Evolutionary conservation across 2,888 invertebrate genomes (phyloP).

Genomic region (Drymonia ruficornis): DNA sequence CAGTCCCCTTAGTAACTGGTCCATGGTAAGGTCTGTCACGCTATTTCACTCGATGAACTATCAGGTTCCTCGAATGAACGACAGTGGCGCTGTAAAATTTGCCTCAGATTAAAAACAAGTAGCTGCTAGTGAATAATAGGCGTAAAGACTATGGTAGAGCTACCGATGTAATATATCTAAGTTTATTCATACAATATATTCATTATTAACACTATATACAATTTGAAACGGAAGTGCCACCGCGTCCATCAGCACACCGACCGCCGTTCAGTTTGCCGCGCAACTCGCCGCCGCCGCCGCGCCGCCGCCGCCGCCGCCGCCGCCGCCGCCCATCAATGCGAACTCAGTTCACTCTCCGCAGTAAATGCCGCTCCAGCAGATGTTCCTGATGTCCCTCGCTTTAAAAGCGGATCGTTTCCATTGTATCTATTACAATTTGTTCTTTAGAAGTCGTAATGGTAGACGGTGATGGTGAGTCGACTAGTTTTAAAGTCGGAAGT

Average conservation of each 20-base stretch:
- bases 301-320: neutral
- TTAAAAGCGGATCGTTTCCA: neutral
- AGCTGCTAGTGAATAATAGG: too few species aligned
- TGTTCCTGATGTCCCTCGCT: neutral
- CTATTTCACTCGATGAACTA: too few species aligned
- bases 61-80: too few species aligned
- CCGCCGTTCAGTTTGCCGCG: too few species aligned
- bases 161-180: too few species aligned
- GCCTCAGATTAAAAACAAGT: too few species aligned
- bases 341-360: conserved; percentile 1
- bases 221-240: neutral
- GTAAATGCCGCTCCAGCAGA: conserved; percentile 1
- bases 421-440: neutral
- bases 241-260: neutral
- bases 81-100: too few species aligned
- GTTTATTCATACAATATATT: neutral
- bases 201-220: neutral
- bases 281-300: too few species aligned
- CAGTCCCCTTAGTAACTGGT: too few species aligned
- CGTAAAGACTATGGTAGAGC: too few species aligned
- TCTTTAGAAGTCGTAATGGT: neutral
- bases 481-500: neutral
- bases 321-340: neutral
- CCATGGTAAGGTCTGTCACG: too few species aligned
- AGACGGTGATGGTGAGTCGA: neutral